Evolutionary conservation across 1,140 invertebrate genomes (phyloP).

Genomic region (Heliconius hewitsoni): DNA sequence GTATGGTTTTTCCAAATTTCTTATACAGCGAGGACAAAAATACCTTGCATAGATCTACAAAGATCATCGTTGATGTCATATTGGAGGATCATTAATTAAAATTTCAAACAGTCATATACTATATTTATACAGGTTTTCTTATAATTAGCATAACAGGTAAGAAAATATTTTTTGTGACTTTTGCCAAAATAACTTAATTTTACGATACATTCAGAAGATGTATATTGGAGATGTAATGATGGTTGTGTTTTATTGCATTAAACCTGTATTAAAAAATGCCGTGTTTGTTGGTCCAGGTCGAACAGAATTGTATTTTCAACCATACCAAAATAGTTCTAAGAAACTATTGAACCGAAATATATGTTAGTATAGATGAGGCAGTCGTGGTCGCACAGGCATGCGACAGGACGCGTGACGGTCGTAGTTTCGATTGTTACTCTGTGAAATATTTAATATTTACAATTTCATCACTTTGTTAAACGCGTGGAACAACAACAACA

Average conservation of each 20-base stretch:
- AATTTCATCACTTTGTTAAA: too few relatives aligned
- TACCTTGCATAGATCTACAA: slow-evolving; percentile 3
- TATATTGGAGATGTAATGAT: slow-evolving; percentile 7
- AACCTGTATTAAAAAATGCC: not conserved
- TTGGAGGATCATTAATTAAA: slow-evolving; percentile 19
- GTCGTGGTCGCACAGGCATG: too few relatives aligned
- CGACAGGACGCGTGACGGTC: too few relatives aligned
- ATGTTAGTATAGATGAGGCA: too few relatives aligned
- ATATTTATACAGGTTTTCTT: not conserved
- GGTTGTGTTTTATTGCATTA: slow-evolving; percentile 12
- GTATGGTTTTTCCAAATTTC: not conserved
- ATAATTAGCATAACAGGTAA: slow-evolving; percentile 21
- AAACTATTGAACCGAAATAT: too few relatives aligned
- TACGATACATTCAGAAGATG: slow-evolving; percentile 12
- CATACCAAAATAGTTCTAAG: too few relatives aligned
- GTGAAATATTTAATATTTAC: too few relatives aligned
- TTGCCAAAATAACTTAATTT: not conserved
- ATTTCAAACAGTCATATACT: slow-evolving; percentile 15
- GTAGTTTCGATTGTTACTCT: too few relatives aligned
- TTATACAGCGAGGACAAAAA: not conserved
- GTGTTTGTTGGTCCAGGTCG: not conserved
- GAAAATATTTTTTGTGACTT: not conserved
- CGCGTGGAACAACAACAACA: too few relatives aligned
- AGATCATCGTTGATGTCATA: not conserved
- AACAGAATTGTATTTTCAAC: not conserved